Conservation (phyloP, 1,140 invertebrate genomes). For the Leptopilina clavipes region DNA sequence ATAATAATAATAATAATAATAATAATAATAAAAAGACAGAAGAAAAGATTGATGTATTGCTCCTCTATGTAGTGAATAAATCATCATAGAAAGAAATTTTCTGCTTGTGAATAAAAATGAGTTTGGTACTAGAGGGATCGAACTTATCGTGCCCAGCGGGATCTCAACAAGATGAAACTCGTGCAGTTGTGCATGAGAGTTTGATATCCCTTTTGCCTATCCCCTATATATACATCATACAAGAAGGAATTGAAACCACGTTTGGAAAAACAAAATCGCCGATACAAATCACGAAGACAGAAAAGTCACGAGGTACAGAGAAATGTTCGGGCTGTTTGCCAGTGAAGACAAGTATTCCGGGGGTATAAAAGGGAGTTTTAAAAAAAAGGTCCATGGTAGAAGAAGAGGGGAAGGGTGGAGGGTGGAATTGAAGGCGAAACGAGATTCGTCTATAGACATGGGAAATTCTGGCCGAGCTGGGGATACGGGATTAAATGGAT, state of each 20-base stretch:
- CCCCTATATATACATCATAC: conserved; percentile 33
- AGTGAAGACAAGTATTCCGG: conserved; percentile 46
- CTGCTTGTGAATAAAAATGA: conserved; percentile 29
- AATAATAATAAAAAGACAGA: neutral
- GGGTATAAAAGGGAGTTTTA: too few relatives aligned
- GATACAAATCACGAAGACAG: conserved; percentile 52
- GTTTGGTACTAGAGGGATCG: conserved; percentile 19
- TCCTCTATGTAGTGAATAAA: neutral
- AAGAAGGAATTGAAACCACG: conserved; percentile 52
- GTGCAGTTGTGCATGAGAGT: conserved; percentile 49
- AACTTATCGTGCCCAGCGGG: conserved; percentile 44
- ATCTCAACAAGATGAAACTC: conserved; percentile 47
- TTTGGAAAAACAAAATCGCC: conserved; percentile 52
- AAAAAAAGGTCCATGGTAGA: neutral
- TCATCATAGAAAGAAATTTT: conserved; percentile 24
- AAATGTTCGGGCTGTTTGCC: conserved; percentile 51
- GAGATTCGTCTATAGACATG: conserved; percentile 45
- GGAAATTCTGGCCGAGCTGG: conserved; percentile 36
- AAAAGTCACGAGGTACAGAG: conserved; percentile 47
- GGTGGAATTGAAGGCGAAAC: conserved; percentile 38
- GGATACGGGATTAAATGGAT: conserved; percentile 54
- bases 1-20: neutral
- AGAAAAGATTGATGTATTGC: conserved; percentile 3
- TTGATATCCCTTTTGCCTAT: conserved; percentile 48
- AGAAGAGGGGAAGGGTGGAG: neutral